A percentile compares a stretch with the other conserved stretches of the same genome.
Evolutionary conservation across 2,888 invertebrate genomes (phyloP).

Genomic region (Spilarctia lutea): DNA sequence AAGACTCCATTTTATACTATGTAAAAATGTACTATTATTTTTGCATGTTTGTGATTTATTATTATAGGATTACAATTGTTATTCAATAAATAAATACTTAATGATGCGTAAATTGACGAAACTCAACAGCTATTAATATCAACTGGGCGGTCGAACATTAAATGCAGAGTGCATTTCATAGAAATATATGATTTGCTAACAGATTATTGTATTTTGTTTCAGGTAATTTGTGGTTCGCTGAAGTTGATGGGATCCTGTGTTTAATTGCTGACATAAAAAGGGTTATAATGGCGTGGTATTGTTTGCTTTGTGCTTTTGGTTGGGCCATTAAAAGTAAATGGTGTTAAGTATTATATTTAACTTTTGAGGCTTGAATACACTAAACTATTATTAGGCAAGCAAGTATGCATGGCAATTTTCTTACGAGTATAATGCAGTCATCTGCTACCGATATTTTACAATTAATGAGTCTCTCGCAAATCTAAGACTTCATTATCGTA

Average conservation of each 20-base stretch:
- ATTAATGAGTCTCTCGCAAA: no score
- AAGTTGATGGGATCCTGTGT: constrained; percentile 38
- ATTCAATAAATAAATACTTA: background rate
- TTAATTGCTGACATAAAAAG: constrained; percentile 36
- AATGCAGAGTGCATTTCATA: constrained; percentile 20
- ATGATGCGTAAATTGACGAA: constrained; percentile 1
- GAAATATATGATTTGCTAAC: constrained; percentile 49
- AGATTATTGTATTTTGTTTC: constrained; percentile 61
- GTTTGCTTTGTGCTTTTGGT: constrained; percentile 9
- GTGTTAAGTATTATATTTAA: background rate
- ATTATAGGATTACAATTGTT: background rate
- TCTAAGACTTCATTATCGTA: no score
- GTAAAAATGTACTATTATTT: background rate
- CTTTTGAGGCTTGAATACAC: background rate
- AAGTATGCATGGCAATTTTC: no score
- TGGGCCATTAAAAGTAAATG: background rate
- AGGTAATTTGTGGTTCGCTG: constrained; percentile 59
- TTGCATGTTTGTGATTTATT: background rate
- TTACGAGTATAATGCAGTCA: no score
- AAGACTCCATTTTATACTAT: no score
- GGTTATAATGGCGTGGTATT: constrained; percentile 15
- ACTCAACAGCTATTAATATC: background rate
- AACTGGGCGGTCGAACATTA: constrained; percentile 28
- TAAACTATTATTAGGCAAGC: no score
- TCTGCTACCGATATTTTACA: no score